Conservation (phyloP, 2,888 invertebrate species). For the Diabrotica balteata region DNA sequence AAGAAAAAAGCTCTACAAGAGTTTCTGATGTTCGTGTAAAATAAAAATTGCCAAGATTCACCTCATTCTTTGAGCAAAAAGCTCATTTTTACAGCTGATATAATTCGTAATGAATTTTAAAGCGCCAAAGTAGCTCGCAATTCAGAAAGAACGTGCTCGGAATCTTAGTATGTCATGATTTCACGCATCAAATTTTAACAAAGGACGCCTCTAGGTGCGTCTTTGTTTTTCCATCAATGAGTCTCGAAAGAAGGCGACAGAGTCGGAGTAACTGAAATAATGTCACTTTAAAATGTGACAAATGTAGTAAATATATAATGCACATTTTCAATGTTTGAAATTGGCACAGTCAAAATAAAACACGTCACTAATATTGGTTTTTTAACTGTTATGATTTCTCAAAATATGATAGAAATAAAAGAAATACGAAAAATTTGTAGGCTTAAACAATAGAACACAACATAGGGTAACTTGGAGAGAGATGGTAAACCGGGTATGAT, state of each 20-base stretch:
- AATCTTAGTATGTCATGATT: conserved; percentile 50
- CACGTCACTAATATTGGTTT: no score
- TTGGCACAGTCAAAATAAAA: no score
- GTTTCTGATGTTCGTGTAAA: conserved; percentile 22
- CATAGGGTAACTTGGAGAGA: no score
- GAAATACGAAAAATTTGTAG: no score
- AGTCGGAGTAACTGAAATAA: conserved; percentile 2
- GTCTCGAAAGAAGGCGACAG: conserved; percentile 10
- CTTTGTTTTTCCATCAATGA: conserved; percentile 36
- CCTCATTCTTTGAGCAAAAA: conserved; percentile 40
- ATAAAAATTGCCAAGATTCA: conserved; percentile 29
- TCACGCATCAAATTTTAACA: conserved; percentile 46
- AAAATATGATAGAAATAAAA: no score
- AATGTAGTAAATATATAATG: no score
- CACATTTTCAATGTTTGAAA: no score
- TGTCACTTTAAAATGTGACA: neutral
- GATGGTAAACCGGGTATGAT: no score
- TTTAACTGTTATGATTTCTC: no score
- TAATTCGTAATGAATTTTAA: conserved; percentile 62
- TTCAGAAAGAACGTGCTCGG: conserved; percentile 59
- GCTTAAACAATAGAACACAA: no score
- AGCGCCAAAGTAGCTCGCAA: conserved; percentile 58
- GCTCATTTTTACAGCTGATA: conserved; percentile 60
- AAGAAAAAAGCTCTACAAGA: neutral
- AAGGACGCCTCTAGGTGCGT: conserved; percentile 32